These are phyloP conservation scores for Rapana venosa DNA, from an alignment of 2,888 invertebrate genomes.

Conservation along the genomic window DNA sequence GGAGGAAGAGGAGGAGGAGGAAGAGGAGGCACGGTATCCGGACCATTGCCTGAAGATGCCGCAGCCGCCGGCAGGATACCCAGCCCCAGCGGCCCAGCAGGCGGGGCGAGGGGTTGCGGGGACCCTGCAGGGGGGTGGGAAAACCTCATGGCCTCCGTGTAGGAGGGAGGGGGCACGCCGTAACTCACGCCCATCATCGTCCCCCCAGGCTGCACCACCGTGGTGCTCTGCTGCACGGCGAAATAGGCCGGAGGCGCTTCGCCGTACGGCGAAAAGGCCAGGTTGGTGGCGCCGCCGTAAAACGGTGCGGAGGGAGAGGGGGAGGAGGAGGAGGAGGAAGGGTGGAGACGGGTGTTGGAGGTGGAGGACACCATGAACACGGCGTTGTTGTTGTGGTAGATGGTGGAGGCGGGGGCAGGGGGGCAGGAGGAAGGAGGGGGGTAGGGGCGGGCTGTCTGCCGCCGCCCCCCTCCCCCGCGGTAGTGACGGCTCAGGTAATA, in stretches of 20 bases:
- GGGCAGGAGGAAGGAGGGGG: neutral
- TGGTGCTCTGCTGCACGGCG: conserved; percentile 9
- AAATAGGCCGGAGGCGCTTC: conserved; percentile 33
- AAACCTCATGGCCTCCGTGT: conserved; percentile 30
- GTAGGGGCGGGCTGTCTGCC: neutral
- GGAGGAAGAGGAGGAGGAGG: neutral
- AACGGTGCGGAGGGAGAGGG: neutral
- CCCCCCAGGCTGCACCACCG: neutral
- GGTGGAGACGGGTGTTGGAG: neutral
- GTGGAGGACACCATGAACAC: conserved; percentile 31
- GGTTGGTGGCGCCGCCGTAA: conserved; percentile 2
- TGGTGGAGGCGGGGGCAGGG: neutral
- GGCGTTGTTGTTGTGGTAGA: conserved; percentile 29
- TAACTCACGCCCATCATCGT: neutral
- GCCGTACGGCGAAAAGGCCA: conserved; percentile 13
- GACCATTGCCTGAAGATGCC: neutral
- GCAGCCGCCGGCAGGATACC: neutral
- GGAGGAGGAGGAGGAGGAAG: neutral
- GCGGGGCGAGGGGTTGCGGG: neutral
- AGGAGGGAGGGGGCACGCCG: conserved; percentile 12
- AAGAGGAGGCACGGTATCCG: neutral
- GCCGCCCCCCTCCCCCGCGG: neutral
- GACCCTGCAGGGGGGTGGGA: conserved; percentile 6
- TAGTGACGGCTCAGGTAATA: conserved; percentile 4
- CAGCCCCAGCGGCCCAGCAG: too few species aligned